A percentile compares a stretch with the other conserved stretches of the same genome.
phyloP scores from a whole-genome alignment of 1,140 invertebrate species.

The Drosophila ohnishii region DNA sequence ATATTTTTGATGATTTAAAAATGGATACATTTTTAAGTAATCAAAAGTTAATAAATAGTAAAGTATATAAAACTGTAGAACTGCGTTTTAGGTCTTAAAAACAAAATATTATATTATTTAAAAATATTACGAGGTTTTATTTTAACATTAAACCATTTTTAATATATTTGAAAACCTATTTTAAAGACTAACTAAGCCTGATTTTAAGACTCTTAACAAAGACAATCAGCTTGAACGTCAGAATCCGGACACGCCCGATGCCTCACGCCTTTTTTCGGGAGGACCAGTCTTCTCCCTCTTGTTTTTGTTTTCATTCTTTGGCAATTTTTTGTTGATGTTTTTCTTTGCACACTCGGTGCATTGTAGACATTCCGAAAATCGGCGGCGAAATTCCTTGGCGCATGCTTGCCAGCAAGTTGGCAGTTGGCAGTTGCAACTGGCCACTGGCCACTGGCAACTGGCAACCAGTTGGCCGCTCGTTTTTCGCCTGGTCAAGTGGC shows the following conservation, averaged over 20 bases:
- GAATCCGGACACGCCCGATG: constrained; percentile 23
- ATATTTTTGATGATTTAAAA: not conserved
- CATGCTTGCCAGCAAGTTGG: constrained; percentile 60
- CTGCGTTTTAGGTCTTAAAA: too few species aligned
- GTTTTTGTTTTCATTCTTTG: constrained; percentile 47
- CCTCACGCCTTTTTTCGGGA: constrained; percentile 21
- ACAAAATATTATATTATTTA: too few species aligned
- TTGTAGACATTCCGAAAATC: constrained; percentile 77
- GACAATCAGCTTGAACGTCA: constrained; percentile 19
- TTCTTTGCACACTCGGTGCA: constrained; percentile 67
- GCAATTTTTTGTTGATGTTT: constrained; percentile 55
- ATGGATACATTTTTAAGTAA: not conserved
- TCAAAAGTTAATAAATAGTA: not conserved
- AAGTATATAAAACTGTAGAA: not conserved
- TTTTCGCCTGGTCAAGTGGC: constrained; percentile 62
- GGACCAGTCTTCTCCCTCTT: constrained; percentile 27
- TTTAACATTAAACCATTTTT: not conserved
- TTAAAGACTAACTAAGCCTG: not conserved
- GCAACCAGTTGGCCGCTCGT: constrained; percentile 56
- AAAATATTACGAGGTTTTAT: too few species aligned
- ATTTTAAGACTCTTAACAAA: not conserved
- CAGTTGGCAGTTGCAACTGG: constrained; percentile 46
- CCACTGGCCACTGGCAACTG: constrained; percentile 46
- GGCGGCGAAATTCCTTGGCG: constrained; percentile 76
- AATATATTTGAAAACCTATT: not conserved